Evolutionary conservation across 2,888 invertebrate species (phyloP).

Genomic region (Drosophila testacea): DNA sequence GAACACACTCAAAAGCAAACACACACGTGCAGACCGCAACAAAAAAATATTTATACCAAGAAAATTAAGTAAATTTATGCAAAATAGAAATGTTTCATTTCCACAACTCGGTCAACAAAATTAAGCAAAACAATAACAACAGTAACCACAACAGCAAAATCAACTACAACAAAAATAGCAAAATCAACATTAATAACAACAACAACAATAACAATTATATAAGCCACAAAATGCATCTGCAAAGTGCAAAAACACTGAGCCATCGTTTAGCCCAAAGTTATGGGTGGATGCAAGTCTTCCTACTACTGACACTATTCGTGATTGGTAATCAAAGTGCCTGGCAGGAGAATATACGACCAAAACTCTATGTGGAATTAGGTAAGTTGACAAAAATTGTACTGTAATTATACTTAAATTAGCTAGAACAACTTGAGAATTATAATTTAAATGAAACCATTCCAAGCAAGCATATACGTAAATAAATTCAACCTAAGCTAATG

Average conservation of each 20-base stretch:
- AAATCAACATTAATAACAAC: constrained; percentile 12
- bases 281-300: constrained; percentile 82
- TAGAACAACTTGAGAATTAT: background rate
- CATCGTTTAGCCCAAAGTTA: constrained; percentile 54
- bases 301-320: constrained; percentile 84
- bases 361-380: constrained; percentile 97
- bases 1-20: constrained; percentile 28
- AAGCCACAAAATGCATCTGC: constrained; percentile 58
- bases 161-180: constrained; percentile 15
- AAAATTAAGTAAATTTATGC: constrained; percentile 65
- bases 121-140: constrained; percentile 44
- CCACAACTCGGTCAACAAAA: constrained; percentile 59
- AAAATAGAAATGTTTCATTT: constrained; percentile 70
- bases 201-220: constrained; percentile 39
- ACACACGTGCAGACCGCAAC: constrained; percentile 41
- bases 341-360: constrained; percentile 96
- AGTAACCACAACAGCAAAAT: constrained; percentile 20
- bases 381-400: constrained; percentile 85
- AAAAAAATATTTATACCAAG: constrained; percentile 39
- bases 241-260: constrained; percentile 59
- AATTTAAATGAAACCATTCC: too few species aligned
- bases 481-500: constrained; percentile 85
- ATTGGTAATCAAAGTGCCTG: constrained; percentile 88
- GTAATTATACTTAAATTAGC: background rate
- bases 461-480: too few species aligned